phyloP scores from a whole-genome alignment of 2,113 vertebrate species.

The Eulacestoma nigropectus region DNA sequence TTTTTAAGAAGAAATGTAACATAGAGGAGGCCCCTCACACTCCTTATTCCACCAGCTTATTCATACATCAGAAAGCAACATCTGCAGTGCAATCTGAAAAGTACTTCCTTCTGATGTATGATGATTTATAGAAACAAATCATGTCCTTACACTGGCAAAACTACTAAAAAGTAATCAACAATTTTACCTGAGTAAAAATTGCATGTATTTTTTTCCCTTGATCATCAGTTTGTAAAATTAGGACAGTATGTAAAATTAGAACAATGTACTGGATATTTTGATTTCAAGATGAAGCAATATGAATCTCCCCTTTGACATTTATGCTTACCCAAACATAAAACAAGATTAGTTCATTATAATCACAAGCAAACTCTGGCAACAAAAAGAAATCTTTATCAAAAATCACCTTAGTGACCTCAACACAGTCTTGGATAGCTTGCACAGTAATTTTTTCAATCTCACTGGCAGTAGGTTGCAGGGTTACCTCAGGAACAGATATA shows the following conservation, averaged over 20 bases:
- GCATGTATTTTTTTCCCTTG: background rate
- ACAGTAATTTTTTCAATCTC: constrained; percentile 81
- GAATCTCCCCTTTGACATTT: background rate
- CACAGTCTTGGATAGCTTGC: constrained; percentile 79
- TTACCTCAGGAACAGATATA: constrained; percentile 80
- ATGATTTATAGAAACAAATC: background rate
- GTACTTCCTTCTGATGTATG: background rate
- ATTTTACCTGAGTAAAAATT: background rate
- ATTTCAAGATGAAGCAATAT: background rate
- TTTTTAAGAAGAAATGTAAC: background rate
- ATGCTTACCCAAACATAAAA: background rate
- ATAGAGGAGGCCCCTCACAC: background rate
- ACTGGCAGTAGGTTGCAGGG: constrained; percentile 76
- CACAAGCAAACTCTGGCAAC: background rate
- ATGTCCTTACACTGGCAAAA: background rate
- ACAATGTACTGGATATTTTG: background rate
- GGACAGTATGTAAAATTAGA: background rate
- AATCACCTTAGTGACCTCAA: constrained; percentile 86
- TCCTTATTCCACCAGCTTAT: background rate
- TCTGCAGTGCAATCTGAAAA: background rate
- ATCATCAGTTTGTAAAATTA: background rate
- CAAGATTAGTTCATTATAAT: background rate
- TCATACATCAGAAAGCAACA: background rate
- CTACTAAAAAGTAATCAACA: background rate
- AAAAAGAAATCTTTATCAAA: background rate